These are phyloP conservation scores for Macaria liturata DNA, from an alignment of 2,888 invertebrate genomes.

Conservation along the genomic window DNA sequence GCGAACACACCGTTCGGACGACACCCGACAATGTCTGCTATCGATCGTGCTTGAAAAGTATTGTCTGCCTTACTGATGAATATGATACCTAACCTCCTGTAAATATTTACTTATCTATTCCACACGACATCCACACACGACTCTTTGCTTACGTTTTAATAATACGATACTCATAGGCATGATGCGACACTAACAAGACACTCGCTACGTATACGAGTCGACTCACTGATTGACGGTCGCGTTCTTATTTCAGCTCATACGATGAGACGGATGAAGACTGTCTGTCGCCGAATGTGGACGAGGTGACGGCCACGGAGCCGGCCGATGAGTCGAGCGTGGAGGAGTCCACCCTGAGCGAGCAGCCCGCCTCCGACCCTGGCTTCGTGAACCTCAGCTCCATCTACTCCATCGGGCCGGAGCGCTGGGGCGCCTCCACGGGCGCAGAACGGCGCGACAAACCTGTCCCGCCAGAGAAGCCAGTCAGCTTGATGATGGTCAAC, in stretches of 20 bases:
- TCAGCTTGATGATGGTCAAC: constrained; percentile 77
- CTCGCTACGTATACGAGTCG: constrained; percentile 48
- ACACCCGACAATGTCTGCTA: constrained; percentile 45
- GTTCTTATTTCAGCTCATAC: constrained; percentile 83
- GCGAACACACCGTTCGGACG: constrained; percentile 22
- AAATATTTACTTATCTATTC: constrained; percentile 55
- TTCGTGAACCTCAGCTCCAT: constrained; percentile 78
- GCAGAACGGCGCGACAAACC: constrained; percentile 72
- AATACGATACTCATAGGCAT: constrained; percentile 64
- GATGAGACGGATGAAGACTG: constrained; percentile 88
- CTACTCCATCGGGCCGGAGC: constrained; percentile 68
- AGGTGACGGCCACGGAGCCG: constrained; percentile 78
- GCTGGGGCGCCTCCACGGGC: constrained; percentile 45
- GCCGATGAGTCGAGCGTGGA: constrained; percentile 76
- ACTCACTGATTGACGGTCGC: constrained; percentile 4
- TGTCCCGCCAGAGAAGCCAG: constrained; percentile 75
- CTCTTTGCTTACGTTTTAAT: constrained; percentile 68
- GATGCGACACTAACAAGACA: constrained; percentile 75
- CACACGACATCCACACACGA: constrained; percentile 35
- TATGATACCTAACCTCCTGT: constrained; percentile 54
- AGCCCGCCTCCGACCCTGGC: constrained; percentile 41
- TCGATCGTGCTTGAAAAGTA: constrained; percentile 63
- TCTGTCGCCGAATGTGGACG: constrained; percentile 87
- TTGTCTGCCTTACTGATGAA: constrained; percentile 82
- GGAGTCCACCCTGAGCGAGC: constrained; percentile 70